Percentiles rank a stretch among this genome's conserved stretches.
phyloP scores from a whole-genome alignment of 1,140 invertebrate genomes.

The Nilaparvata lugens region DNA sequence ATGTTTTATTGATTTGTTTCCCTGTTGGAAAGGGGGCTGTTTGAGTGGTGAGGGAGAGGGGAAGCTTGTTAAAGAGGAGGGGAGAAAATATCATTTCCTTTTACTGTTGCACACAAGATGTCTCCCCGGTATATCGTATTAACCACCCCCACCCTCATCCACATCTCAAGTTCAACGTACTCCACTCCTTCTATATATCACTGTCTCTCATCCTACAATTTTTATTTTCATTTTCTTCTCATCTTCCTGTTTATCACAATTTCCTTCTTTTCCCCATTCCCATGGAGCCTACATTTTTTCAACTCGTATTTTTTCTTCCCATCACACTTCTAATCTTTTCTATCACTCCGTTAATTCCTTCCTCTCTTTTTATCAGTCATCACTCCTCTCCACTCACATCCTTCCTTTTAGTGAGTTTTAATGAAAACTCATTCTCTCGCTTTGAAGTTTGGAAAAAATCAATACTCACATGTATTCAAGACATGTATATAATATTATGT shows the following conservation, averaged over 20 bases:
- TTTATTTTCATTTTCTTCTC: constrained; percentile 4
- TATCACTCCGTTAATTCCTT: too few relatives aligned
- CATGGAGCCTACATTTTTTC: too few relatives aligned
- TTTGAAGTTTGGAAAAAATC: too few relatives aligned
- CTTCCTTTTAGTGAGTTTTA: too few relatives aligned
- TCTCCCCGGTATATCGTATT: constrained; percentile 3
- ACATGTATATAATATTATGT: too few relatives aligned
- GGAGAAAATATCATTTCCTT: constrained; percentile 1
- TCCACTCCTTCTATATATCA: constrained; percentile 2
- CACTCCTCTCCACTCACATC: too few relatives aligned
- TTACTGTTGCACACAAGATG: background rate
- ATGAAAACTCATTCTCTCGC: too few relatives aligned
- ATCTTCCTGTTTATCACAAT: background rate
- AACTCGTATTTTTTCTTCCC: too few relatives aligned
- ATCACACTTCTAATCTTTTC: too few relatives aligned
- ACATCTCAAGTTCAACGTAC: background rate
- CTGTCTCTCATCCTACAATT: constrained; percentile 7
- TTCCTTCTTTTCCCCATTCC: too few relatives aligned
- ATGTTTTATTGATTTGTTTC: constrained; percentile 19
- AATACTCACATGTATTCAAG: too few relatives aligned
- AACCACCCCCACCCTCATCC: background rate
- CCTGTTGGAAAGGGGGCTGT: constrained; percentile 4
- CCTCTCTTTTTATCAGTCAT: too few relatives aligned
- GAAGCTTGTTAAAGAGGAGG: constrained; percentile 6
- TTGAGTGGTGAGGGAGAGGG: background rate